Evolutionary conservation across 2,888 invertebrate genomes (phyloP), one percentile per base, ranked within the genome.

Genomic region (Phasia obesa): DNA sequence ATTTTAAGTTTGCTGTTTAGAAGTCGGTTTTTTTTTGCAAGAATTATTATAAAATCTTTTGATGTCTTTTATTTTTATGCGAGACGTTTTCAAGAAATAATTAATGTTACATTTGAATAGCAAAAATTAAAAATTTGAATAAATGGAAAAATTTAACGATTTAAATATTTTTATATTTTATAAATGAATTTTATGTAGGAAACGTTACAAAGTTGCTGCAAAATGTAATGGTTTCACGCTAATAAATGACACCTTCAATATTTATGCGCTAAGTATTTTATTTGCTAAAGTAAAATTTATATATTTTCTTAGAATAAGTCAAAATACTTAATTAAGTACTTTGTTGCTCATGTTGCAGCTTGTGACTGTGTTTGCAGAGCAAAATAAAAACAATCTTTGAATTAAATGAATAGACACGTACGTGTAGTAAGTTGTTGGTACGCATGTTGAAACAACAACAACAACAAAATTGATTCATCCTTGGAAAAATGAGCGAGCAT

Each of bases 351-450:
- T 67, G 31, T 21, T 49, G 31, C 55, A 17, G 64, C 64, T 65
- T 35, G n/a, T 65, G 65, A 57, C 59, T 49, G 57, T 76, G 55
- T 65, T 73, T 49, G 62, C n/a, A 6, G 51, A 53, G 38, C 4
- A 9, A 38, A 47, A 47, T n/a, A n/a, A 59, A 67, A 75, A 71
- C 71, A 79, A 83, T 79, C 79, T 76, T 71, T 62, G 49, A 76
- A 83, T 83, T 79, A 67, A 60, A 87, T 85, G 87, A 87, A 87
- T 87, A 88, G 90, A 89, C 89, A 89, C 89, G 89, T 89, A 86
- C 88, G 57, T 82, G 84, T 60, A 35, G 49, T 51, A 59, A 86
- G 88, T 89, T 88, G 85, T 88, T 88, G 86, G 84, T 85, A 86
- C 87, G 80, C 85, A 86, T 86, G 85, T 86, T 86, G 85, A 84